These are phyloP conservation scores for Clangula hyemalis DNA, from an alignment of 2,797 vertebrate genomes.

Conservation along the genomic window DNA sequence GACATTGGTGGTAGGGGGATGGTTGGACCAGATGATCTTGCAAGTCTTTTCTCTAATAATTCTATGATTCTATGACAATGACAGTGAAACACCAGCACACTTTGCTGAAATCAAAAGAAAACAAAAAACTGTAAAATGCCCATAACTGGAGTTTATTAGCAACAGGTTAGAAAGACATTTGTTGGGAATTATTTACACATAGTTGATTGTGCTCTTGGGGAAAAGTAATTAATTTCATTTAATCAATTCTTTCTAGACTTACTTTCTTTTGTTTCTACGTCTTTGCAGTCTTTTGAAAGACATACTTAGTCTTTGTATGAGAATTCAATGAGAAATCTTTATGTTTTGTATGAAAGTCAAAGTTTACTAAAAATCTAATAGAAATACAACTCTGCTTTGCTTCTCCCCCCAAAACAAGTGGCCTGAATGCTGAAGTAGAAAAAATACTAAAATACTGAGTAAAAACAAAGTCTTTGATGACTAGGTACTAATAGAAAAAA, in stretches of 20 bases:
- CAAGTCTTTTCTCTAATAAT: no score
- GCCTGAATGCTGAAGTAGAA: background rate
- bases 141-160: background rate
- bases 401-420: background rate
- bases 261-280: background rate
- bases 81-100: rapidly evolving
- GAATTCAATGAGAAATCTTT: background rate
- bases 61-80: background rate
- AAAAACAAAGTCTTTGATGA: slow-evolving; percentile 6
- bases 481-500: background rate
- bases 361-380: background rate
- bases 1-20: no score
- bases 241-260: background rate
- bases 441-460: background rate
- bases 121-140: background rate
- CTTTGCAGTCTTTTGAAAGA: background rate
- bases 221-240: background rate
- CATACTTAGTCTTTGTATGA: background rate
- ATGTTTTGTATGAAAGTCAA: background rate
- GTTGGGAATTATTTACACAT: background rate
- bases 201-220: background rate
- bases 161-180: background rate
- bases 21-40: no score
- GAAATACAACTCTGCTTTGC: background rate
- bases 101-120: background rate